Evolutionary conservation across 2,113 vertebrate genomes (phyloP).

Genomic region (Cebus imitator): DNA sequence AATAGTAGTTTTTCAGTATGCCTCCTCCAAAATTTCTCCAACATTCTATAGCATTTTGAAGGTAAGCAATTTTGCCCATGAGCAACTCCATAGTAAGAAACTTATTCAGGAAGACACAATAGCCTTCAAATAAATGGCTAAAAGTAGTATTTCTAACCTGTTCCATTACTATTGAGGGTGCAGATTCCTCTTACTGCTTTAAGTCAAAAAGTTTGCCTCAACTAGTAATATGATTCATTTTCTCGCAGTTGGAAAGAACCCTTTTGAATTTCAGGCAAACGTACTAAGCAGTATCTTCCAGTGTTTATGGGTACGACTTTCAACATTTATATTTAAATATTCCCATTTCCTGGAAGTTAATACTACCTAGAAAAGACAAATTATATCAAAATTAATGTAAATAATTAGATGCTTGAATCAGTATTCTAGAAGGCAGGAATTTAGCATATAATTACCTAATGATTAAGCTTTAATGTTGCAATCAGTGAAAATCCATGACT

Average conservation of each 20-base stretch:
- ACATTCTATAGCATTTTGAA: not conserved
- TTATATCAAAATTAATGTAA: conserved; percentile 27
- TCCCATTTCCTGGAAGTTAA: not conserved
- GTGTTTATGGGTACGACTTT: not conserved
- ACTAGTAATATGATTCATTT: not conserved
- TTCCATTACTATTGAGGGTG: not conserved
- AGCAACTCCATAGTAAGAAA: not conserved
- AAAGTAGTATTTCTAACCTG: not conserved
- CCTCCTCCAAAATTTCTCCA: not conserved
- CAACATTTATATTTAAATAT: conserved; percentile 43
- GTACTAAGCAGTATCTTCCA: not conserved
- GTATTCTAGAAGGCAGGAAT: conserved; percentile 5
- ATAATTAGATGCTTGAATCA: conserved; percentile 22
- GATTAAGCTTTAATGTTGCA: conserved; percentile 40
- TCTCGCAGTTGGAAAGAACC: not conserved
- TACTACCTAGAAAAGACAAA: conserved; percentile 26
- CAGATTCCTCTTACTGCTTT: not conserved
- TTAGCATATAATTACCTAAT: conserved; percentile 1
- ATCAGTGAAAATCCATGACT: conserved; percentile 31
- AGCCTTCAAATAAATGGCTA: not conserved
- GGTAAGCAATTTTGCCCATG: not conserved
- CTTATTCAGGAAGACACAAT: not conserved
- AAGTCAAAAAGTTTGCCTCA: not conserved
- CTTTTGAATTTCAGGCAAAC: not conserved
- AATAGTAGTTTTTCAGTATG: not conserved